phyloP scores from a whole-genome alignment of 2,797 vertebrate genomes.

The Protonibea diacanthus region DNA sequence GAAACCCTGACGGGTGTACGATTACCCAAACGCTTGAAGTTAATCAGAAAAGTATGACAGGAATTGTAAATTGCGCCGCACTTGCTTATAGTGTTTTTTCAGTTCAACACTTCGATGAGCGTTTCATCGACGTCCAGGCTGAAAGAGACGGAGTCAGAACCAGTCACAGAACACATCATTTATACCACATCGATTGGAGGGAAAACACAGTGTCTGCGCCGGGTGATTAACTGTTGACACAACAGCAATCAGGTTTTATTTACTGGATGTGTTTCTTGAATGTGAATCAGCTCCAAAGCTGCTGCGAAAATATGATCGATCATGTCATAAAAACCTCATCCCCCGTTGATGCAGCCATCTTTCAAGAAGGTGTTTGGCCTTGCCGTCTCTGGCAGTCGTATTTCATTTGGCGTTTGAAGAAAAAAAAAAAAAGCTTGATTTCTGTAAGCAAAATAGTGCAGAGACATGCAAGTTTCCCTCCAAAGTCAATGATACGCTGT shows the following conservation, averaged over 20 bases:
- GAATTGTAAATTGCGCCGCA: slow-evolving; percentile 38
- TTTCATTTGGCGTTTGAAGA: slow-evolving; percentile 44
- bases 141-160: slow-evolving; percentile 29
- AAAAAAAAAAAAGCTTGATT: slow-evolving; percentile 13
- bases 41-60: slow-evolving; percentile 52
- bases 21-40: slow-evolving; percentile 40
- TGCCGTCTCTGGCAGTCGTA: slow-evolving; percentile 45
- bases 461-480: slow-evolving; percentile 31
- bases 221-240: slow-evolving; percentile 74
- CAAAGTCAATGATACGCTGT: slow-evolving; percentile 43
- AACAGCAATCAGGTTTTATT: slow-evolving; percentile 73
- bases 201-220: slow-evolving; percentile 60
- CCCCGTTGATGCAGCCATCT: slow-evolving; percentile 51
- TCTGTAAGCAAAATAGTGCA: slow-evolving; percentile 38
- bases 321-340: slow-evolving; percentile 66
- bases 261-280: slow-evolving; percentile 53
- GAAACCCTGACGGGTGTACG: slow-evolving; percentile 6
- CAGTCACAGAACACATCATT: slow-evolving; percentile 57
- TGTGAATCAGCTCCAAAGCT: slow-evolving; percentile 59
- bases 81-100: slow-evolving; percentile 21
- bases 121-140: slow-evolving; percentile 65
- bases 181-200: slow-evolving; percentile 45
- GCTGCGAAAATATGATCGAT: slow-evolving; percentile 62
- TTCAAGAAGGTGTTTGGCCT: slow-evolving; percentile 68
- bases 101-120: slow-evolving; percentile 26